Evolutionary conservation across 2,797 vertebrate species (phyloP).

Genomic region (Huso huso): DNA sequence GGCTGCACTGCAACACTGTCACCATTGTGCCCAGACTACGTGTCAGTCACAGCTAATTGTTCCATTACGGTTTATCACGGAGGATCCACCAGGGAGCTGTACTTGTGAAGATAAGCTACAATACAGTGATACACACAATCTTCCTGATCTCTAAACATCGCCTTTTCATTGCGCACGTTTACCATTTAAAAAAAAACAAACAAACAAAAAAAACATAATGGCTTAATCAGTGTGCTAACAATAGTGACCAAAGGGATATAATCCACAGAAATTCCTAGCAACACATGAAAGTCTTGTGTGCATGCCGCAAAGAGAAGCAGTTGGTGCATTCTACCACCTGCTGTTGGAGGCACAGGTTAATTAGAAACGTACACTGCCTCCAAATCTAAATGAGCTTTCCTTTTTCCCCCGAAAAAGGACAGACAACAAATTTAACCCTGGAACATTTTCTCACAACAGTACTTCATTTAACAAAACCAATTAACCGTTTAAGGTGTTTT

Average conservation of each 20-base stretch:
- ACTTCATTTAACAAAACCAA: neutral
- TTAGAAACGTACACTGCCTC: slow-evolving; percentile 17
- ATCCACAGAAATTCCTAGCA: slow-evolving; percentile 66
- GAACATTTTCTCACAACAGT: neutral
- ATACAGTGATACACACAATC: slow-evolving; percentile 66
- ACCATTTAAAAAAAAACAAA: slow-evolving; percentile 34
- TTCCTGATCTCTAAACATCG: slow-evolving; percentile 63
- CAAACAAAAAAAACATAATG: slow-evolving; percentile 42
- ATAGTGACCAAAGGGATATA: slow-evolving; percentile 64
- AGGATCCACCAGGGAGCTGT: slow-evolving; percentile 72
- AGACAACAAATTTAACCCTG: slow-evolving; percentile 53
- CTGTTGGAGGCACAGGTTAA: slow-evolving; percentile 69
- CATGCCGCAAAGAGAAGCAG: slow-evolving; percentile 61
- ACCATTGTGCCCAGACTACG: slow-evolving; percentile 65
- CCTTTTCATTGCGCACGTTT: slow-evolving; percentile 52
- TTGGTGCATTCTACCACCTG: slow-evolving; percentile 68
- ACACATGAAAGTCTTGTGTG: slow-evolving; percentile 62
- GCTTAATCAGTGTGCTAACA: slow-evolving; percentile 66
- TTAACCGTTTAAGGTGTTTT: neutral
- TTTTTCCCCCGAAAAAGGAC: slow-evolving; percentile 43
- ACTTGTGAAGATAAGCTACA: slow-evolving; percentile 73
- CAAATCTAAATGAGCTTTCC: slow-evolving; percentile 58
- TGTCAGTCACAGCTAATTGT: slow-evolving; percentile 73
- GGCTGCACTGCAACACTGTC: slow-evolving; percentile 53
- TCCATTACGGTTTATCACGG: slow-evolving; percentile 76